Conservation (phyloP, 2,888 invertebrate genomes). For the Epirrita christyi region DNA sequence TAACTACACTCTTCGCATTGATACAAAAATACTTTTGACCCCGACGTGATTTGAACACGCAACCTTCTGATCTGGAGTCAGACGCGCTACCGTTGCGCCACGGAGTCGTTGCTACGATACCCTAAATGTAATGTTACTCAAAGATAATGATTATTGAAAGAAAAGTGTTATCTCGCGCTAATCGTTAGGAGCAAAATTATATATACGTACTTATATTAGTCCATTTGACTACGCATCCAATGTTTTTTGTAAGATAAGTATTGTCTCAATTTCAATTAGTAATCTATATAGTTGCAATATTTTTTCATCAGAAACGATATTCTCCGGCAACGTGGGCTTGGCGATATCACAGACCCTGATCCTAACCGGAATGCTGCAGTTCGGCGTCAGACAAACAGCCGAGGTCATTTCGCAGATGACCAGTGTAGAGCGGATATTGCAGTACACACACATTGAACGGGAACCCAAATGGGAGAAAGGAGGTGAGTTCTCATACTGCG, state of each 20-base stretch:
- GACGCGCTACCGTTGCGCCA: slow-evolving; percentile 99
- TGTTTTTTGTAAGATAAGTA: too few relatives aligned
- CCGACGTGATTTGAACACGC: slow-evolving; percentile 99
- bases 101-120: slow-evolving; percentile 86
- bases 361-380: slow-evolving; percentile 89
- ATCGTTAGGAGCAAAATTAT: neutral
- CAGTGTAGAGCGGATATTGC: slow-evolving; percentile 89
- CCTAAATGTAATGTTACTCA: slow-evolving; percentile 1
- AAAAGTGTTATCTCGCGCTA: neutral
- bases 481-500: slow-evolving; percentile 49
- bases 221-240: too few relatives aligned
- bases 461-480: slow-evolving; percentile 82
- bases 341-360: slow-evolving; percentile 88
- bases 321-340: slow-evolving; percentile 88
- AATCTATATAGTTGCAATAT: neutral
- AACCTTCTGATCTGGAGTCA: slow-evolving; percentile 99
- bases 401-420: slow-evolving; percentile 90
- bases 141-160: neutral
- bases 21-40: slow-evolving; percentile 83
- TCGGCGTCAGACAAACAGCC: slow-evolving; percentile 87
- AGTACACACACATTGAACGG: slow-evolving; percentile 89
- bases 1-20: neutral
- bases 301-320: slow-evolving; percentile 68
- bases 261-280: too few relatives aligned
- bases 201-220: too few relatives aligned